phyloP scores from a whole-genome alignment of 2,797 vertebrate genomes.

The Hydrolagus colliei region DNA sequence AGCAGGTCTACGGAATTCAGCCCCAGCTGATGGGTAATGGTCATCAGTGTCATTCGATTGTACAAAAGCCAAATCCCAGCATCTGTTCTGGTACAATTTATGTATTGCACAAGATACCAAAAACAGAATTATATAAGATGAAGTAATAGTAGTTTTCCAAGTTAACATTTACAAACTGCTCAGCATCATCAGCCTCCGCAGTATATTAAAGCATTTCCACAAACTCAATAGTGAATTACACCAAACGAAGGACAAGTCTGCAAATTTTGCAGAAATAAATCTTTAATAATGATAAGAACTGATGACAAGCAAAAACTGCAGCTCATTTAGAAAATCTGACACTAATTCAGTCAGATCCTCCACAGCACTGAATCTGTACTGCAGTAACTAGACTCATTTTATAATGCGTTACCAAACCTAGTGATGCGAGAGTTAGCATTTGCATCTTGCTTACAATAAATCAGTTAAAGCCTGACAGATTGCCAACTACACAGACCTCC shows the following conservation, averaged over 20 bases:
- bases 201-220: not conserved
- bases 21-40: slow-evolving; percentile 68
- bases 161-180: slow-evolving; percentile 3
- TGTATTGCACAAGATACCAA: slow-evolving; percentile 93
- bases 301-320: no score
- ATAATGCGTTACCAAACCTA: slow-evolving; percentile 12
- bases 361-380: not conserved
- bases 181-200: not conserved
- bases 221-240: not conserved
- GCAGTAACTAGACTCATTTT: not conserved
- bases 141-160: not conserved
- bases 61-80: slow-evolving; percentile 61
- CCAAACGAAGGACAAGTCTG: not conserved
- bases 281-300: not conserved
- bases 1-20: slow-evolving; percentile 68
- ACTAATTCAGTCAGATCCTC: slow-evolving; percentile 16
- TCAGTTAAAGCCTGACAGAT: slow-evolving; percentile 27
- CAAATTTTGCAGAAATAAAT: not conserved
- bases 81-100: slow-evolving; percentile 85
- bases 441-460: slow-evolving; percentile 30
- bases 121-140: slow-evolving; percentile 42
- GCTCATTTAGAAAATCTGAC: no score
- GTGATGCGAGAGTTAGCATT: slow-evolving; percentile 19
- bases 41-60: slow-evolving; percentile 61
- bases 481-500: slow-evolving; percentile 24